These are phyloP conservation scores for Sinocyclocheilus anophthalmus DNA, from an alignment of 2,113 vertebrate species.

Conservation along the genomic window DNA sequence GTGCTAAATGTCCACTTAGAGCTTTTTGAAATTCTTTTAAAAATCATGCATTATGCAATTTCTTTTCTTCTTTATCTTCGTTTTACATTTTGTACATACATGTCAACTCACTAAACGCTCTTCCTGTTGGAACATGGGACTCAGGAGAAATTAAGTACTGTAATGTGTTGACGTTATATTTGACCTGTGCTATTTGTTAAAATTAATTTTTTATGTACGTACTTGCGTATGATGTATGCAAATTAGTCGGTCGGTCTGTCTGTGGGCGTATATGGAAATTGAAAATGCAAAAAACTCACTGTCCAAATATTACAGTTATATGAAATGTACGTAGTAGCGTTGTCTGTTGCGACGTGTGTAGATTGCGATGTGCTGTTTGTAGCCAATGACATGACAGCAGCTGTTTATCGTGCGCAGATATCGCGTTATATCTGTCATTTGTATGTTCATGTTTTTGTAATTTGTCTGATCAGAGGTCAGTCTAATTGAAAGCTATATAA, in stretches of 20 bases:
- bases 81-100: slow-evolving; percentile 51
- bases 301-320: slow-evolving; percentile 27
- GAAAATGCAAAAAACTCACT: slow-evolving; percentile 40
- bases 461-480: slow-evolving; percentile 33
- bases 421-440: slow-evolving; percentile 43
- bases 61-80: slow-evolving; percentile 13
- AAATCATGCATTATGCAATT: slow-evolving; percentile 56
- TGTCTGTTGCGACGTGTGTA: slow-evolving; percentile 31
- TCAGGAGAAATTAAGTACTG: slow-evolving; percentile 60
- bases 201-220: slow-evolving; percentile 58
- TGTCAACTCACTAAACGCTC: slow-evolving; percentile 42
- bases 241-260: not conserved
- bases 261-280: slow-evolving; percentile 3
- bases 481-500: slow-evolving; percentile 46
- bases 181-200: slow-evolving; percentile 60
- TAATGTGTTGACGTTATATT: slow-evolving; percentile 59
- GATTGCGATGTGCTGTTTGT: slow-evolving; percentile 50
- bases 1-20: slow-evolving; percentile 55
- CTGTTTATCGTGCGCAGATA: slow-evolving; percentile 49
- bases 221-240: slow-evolving; percentile 52
- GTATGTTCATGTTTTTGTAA: slow-evolving; percentile 53
- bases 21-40: slow-evolving; percentile 48
- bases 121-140: slow-evolving; percentile 51
- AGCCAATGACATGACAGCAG: slow-evolving; percentile 44
- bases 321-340: slow-evolving; percentile 28